phyloP scores from a whole-genome alignment of 2,888 invertebrate genomes.

The Andrena minutula region DNA sequence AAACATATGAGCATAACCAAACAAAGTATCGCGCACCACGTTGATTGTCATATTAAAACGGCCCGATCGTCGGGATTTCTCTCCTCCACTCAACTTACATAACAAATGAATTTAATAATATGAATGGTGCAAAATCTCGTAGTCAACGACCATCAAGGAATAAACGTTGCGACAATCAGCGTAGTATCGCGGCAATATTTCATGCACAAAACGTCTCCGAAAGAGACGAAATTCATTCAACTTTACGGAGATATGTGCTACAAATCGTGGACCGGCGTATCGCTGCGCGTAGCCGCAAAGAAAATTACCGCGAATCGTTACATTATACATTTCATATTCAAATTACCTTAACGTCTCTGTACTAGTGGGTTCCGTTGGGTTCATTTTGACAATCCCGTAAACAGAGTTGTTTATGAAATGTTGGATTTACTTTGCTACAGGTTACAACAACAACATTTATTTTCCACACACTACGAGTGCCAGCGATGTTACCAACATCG shows the following conservation, averaged over 20 bases:
- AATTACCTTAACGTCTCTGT: conserved; percentile 79
- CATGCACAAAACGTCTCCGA: not conserved
- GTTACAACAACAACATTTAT: conserved; percentile 53
- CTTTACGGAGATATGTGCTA: not conserved
- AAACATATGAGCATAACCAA: not conserved
- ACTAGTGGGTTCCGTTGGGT: conserved; percentile 78
- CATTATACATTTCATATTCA: conserved; percentile 10
- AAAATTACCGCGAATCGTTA: not conserved
- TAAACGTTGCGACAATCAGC: too few relatives aligned
- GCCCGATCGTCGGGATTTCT: not conserved
- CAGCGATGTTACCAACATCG: conserved; percentile 26
- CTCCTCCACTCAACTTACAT: not conserved
- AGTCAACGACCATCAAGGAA: too few relatives aligned
- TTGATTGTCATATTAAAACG: not conserved
- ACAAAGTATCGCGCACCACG: too few relatives aligned
- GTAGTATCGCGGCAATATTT: not conserved
- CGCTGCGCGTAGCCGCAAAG: not conserved
- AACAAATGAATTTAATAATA: not conserved
- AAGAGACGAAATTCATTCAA: not conserved
- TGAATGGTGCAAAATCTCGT: not conserved
- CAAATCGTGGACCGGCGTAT: conserved; percentile 30
- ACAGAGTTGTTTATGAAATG: conserved; percentile 13
- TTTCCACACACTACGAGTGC: conserved; percentile 21
- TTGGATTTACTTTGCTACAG: conserved; percentile 30
- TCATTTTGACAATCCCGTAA: conserved; percentile 66